Percentiles rank a stretch among this genome's conserved stretches.
These are phyloP conservation scores for Apoderus coryli DNA, from an alignment of 2,888 invertebrate species.

Conservation along the genomic window DNA sequence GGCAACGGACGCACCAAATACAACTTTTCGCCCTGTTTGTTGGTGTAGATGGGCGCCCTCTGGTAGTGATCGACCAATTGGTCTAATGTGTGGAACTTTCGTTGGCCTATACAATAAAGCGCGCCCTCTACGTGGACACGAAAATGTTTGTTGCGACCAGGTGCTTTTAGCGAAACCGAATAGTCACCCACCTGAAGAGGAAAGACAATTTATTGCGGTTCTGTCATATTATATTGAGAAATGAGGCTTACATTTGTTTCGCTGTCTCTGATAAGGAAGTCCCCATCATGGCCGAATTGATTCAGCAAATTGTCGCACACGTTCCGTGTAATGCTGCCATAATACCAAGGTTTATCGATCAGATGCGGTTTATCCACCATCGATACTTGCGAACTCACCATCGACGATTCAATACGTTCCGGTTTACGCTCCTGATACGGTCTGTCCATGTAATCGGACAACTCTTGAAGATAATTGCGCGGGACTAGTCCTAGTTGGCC, in stretches of 20 bases:
- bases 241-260: conserved; percentile 97
- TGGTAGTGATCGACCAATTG: conserved; percentile 97
- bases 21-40: conserved; percentile 93
- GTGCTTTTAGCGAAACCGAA: conserved; percentile 95
- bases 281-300: conserved; percentile 92
- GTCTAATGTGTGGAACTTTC: conserved; percentile 90
- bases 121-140: conserved; percentile 90
- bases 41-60: conserved; percentile 96
- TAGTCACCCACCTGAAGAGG: conserved; percentile 86
- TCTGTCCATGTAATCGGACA: conserved; percentile 77
- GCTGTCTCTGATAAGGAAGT: conserved; percentile 96
- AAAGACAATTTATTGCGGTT: too few species aligned
- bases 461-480: conserved; percentile 83
- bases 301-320: conserved; percentile 94
- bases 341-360: conserved; percentile 89
- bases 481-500: conserved; percentile 93
- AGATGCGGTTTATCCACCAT: conserved; percentile 50
- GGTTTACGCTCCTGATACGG: conserved; percentile 49
- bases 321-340: conserved; percentile 86
- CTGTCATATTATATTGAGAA: too few species aligned
- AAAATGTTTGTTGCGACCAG: conserved; percentile 97
- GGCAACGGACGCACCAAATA: conserved; percentile 92
- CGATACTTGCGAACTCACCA: conserved; percentile 28
- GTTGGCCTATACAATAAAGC: conserved; percentile 93
- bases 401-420: conserved; percentile 27